A percentile compares a stretch with the other conserved stretches of the same genome.
Conservation (phyloP, 2,888 invertebrate genomes). For the Sminthurides aquaticus region DNA sequence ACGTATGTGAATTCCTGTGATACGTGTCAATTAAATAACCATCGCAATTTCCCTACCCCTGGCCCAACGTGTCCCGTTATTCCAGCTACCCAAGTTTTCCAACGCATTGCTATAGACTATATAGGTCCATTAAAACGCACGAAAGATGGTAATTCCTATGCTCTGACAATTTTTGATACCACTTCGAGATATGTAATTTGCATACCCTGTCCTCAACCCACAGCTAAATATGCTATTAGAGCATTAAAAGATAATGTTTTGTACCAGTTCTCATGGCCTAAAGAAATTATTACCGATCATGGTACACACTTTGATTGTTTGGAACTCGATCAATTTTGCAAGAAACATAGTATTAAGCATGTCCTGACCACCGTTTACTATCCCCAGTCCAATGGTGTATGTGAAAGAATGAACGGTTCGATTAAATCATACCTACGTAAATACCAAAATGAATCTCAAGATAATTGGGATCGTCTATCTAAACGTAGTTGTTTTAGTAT, state of each 20-base stretch:
- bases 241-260: not conserved
- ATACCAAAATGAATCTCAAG: not conserved
- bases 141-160: not conserved
- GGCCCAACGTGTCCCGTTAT: not conserved
- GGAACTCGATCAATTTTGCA: not conserved
- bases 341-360: not conserved
- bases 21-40: conserved; percentile 3
- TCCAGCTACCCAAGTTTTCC: not conserved
- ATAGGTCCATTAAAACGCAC: not conserved
- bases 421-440: not conserved
- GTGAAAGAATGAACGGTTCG: not conserved
- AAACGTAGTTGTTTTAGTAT: not conserved
- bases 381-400: not conserved
- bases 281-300: not conserved
- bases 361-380: not conserved
- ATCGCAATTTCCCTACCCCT: not conserved
- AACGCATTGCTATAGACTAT: conserved; percentile 12
- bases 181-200: conserved; percentile 1
- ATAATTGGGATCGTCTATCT: not conserved
- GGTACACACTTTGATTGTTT: not conserved
- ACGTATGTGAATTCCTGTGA: not conserved
- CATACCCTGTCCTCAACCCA: not conserved
- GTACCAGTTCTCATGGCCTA: not conserved
- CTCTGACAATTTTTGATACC: not conserved
- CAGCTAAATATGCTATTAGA: not conserved